phyloP scores from a whole-genome alignment of 30 jellyfish, hydroid and myxozoan species.

The Turritopsis dohrnii region DNA sequence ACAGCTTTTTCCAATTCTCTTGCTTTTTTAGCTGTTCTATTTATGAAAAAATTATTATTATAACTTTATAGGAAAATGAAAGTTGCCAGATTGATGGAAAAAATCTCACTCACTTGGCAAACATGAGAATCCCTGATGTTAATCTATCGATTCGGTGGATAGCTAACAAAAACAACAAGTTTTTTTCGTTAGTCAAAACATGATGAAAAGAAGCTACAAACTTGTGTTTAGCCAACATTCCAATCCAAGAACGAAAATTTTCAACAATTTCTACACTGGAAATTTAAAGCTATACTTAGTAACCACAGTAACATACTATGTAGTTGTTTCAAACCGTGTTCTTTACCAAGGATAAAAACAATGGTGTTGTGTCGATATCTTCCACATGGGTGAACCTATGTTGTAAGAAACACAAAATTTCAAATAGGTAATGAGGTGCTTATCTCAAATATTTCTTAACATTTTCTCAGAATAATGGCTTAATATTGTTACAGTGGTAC shows the following conservation, averaged over 20 bases:
- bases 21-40: slow-evolving; percentile 69
- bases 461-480: too few relatives aligned
- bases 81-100: neutral
- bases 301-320: slow-evolving; percentile 60
- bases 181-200: neutral
- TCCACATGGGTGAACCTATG: slow-evolving; percentile 92
- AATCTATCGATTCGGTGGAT: slow-evolving; percentile 89
- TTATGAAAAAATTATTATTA: too few relatives aligned
- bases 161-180: slow-evolving; percentile 26
- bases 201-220: neutral
- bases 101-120: slow-evolving; percentile 49
- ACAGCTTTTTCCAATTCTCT: slow-evolving; percentile 79
- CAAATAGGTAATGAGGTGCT: too few relatives aligned
- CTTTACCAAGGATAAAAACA: slow-evolving; percentile 77
- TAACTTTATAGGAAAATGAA: neutral
- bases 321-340: slow-evolving; percentile 51
- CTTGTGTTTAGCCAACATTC: too few relatives aligned
- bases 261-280: too few relatives aligned
- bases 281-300: too few relatives aligned
- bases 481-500: too few relatives aligned
- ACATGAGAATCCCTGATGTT: slow-evolving; percentile 92
- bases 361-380: slow-evolving; percentile 89
- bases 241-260: too few relatives aligned
- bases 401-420: neutral
- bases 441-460: too few relatives aligned